phyloP scores from a whole-genome alignment of 2,113 vertebrate species.

The Herpailurus yagouaroundi region DNA sequence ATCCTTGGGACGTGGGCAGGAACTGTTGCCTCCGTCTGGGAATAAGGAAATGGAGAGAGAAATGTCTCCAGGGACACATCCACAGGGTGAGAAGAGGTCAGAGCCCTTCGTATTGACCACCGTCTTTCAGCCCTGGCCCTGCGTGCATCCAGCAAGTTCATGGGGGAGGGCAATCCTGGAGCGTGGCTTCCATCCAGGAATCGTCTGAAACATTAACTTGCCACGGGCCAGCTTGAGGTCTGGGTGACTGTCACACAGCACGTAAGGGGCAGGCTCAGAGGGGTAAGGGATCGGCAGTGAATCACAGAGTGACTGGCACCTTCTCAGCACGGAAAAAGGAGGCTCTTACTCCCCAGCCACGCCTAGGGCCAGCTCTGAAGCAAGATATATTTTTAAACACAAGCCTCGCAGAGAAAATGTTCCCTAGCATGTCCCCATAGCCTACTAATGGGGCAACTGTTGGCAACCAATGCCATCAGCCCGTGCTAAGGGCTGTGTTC shows the following conservation, averaged over 20 bases:
- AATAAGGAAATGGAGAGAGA: background rate
- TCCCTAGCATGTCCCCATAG: background rate
- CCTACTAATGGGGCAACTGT: constrained; percentile 31
- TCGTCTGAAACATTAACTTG: background rate
- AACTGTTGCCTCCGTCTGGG: background rate
- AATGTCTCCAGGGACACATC: background rate
- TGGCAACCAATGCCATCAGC: background rate
- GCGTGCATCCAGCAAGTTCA: rapidly evolving
- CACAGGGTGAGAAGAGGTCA: background rate
- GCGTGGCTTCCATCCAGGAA: background rate
- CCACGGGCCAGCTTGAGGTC: background rate
- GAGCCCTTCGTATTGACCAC: background rate
- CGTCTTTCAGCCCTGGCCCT: background rate
- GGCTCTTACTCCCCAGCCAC: background rate
- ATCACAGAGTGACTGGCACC: background rate
- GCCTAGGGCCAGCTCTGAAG: background rate
- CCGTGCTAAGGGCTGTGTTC: constrained; percentile 22
- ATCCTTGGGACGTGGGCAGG: background rate
- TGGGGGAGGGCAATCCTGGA: background rate
- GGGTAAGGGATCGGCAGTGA: background rate
- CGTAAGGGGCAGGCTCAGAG: background rate
- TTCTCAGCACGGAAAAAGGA: background rate
- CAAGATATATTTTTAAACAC: constrained; percentile 57
- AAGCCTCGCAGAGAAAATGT: background rate
- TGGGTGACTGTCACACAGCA: background rate